A percentile compares a stretch with the other conserved stretches of the same genome.
Evolutionary conservation across 2,888 invertebrate genomes (phyloP).

Genomic region (Amblyjoppa proteus): DNA sequence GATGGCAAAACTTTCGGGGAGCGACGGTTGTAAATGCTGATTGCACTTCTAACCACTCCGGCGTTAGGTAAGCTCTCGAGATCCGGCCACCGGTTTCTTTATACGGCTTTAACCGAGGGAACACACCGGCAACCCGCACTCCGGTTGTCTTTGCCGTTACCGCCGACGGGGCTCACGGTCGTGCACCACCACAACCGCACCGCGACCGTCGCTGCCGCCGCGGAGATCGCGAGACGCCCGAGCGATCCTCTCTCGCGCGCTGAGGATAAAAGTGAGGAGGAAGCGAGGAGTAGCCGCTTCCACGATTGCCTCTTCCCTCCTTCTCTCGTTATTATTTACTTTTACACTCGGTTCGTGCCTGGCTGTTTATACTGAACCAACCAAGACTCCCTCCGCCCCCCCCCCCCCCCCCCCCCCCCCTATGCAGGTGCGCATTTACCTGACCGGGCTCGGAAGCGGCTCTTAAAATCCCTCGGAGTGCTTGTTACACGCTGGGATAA

Average conservation of each 20-base stretch:
- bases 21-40: conserved; percentile 80
- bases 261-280: conserved; percentile 23
- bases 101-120: conserved; percentile 60
- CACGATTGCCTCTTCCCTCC: conserved; percentile 40
- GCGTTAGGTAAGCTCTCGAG: conserved; percentile 64
- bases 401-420: conserved; percentile 5
- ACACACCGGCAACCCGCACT: conserved; percentile 12
- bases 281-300: conserved; percentile 10
- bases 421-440: conserved; percentile 6
- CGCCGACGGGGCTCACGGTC: not conserved
- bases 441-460: not conserved
- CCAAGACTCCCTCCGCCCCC: conserved; percentile 6
- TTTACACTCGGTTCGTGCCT: conserved; percentile 29
- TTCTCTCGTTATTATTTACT: conserved; percentile 57
- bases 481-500: conserved; percentile 48
- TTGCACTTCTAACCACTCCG: conserved; percentile 77
- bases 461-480: conserved; percentile 48
- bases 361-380: conserved; percentile 22
- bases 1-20: conserved; percentile 76
- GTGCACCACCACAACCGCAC: conserved; percentile 23
- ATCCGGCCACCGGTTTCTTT: conserved; percentile 66
- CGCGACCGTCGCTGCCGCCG: not conserved
- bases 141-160: conserved; percentile 25
- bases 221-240: conserved; percentile 3
- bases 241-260: conserved; percentile 22